Evolutionary conservation across 2,113 vertebrate species (phyloP), one percentile per base, ranked within the genome.

Genomic region (Scopus umbretta): DNA sequence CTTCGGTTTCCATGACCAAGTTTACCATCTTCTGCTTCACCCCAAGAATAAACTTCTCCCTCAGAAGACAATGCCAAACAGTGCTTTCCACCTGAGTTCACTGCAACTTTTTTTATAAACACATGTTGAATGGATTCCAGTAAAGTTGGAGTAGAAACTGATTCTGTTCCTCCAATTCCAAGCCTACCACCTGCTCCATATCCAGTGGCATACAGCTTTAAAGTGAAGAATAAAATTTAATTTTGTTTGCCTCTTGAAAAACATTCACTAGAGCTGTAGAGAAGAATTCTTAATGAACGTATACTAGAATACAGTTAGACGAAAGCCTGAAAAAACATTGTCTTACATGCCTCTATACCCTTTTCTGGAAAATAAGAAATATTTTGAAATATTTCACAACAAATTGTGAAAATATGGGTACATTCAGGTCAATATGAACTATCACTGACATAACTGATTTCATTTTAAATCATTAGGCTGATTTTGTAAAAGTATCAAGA

Each of bases 31-130:
- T 99, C 99, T 9, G 99, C 99, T 88, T 99, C 99, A 29, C 99
- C 99, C 99, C 99, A 99, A 9, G 99, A 99, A 97, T 99, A 99
- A 34, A 99, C 99, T 94, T 99, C 99, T 55, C 99, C 99, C 88
- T 99, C 99, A 17, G 99, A 99, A 74, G 99, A 99, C 67, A 99
- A 97, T 1, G 99, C 99, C 88, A 99, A 98, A 91, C 99, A 99
- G 97, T 99, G 99, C 78, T 99, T 99, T 90, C 99, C 99, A 92
- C 99, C 99, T 1, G 99, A 99, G 98, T 99, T 99, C 91, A 99
- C 99, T 4, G 99, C 99, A 95, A 99, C 99, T 96, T 99, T 99
- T 97, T 98, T 98, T 95, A 99, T 99, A 96, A 99, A 99, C 18
- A 99, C 99, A 11, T 99, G 99, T 80, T 99, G 99, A 97, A 99